Conservation (phyloP, 2,888 invertebrate genomes). For the Tenthredo notha region DNA sequence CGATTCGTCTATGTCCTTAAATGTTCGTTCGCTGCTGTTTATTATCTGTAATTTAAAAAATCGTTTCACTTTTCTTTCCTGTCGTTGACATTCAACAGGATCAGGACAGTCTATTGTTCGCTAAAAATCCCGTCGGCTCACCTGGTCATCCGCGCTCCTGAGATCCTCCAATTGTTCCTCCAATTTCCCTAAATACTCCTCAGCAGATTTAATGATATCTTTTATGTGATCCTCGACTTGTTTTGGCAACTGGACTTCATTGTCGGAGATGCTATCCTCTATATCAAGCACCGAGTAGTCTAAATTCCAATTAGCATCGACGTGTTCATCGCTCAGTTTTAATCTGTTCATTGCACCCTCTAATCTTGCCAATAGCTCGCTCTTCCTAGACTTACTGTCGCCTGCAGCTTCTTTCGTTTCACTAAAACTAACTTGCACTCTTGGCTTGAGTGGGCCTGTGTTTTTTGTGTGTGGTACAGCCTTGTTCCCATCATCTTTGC, state of each 20-base stretch:
- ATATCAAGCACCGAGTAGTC: slow-evolving; percentile 54
- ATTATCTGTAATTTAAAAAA: slow-evolving; percentile 59
- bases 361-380: slow-evolving; percentile 60
- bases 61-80: neutral
- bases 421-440: neutral
- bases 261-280: slow-evolving; percentile 54
- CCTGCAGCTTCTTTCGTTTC: slow-evolving; percentile 28
- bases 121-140: slow-evolving; percentile 49
- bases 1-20: slow-evolving; percentile 64
- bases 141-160: slow-evolving; percentile 65
- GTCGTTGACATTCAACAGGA: neutral
- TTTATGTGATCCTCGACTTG: slow-evolving; percentile 62
- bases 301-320: slow-evolving; percentile 57
- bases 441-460: slow-evolving; percentile 23
- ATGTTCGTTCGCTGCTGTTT: slow-evolving; percentile 60
- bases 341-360: slow-evolving; percentile 60
- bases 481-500: slow-evolving; percentile 7
- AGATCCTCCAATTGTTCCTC: slow-evolving; percentile 65
- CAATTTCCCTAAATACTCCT: slow-evolving; percentile 65
- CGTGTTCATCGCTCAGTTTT: slow-evolving; percentile 59
- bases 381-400: slow-evolving; percentile 55
- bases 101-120: neutral
- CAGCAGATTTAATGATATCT: slow-evolving; percentile 63
- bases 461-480: neutral
- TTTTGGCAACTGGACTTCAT: slow-evolving; percentile 57